phyloP scores from a whole-genome alignment of 2,888 invertebrate genomes.

The Amphipoea oculea region DNA sequence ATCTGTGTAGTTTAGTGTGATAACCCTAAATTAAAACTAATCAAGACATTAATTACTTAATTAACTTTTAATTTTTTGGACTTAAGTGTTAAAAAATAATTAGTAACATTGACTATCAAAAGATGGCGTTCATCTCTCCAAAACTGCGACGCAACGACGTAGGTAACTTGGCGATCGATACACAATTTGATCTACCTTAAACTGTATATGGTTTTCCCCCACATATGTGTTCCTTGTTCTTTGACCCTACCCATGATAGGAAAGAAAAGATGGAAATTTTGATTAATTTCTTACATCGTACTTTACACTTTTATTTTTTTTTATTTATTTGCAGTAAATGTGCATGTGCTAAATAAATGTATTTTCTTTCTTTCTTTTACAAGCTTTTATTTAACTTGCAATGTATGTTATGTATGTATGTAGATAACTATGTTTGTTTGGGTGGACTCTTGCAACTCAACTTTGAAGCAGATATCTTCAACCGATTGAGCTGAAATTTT shows the following conservation, averaged over 20 bases:
- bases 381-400: too few species aligned
- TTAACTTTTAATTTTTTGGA: background rate
- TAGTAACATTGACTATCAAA: background rate
- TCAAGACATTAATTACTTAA: background rate
- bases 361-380: background rate
- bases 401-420: too few species aligned
- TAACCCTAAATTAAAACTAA: background rate
- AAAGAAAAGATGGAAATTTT: background rate
- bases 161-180: constrained; percentile 42
- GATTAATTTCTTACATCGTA: background rate
- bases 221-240: background rate
- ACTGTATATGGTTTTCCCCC: background rate
- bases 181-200: background rate
- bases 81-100: background rate
- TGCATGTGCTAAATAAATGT: background rate
- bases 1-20: background rate
- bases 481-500: too few species aligned
- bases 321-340: background rate
- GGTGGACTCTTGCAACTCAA: too few species aligned
- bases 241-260: too few species aligned
- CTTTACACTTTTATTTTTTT: background rate
- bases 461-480: too few species aligned
- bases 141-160: constrained; percentile 17
- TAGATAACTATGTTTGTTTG: too few species aligned
- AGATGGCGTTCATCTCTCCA: constrained; percentile 27